Evolutionary conservation across 2,797 vertebrate genomes (phyloP).

Genomic region (Bryconaethiops microstoma): DNA sequence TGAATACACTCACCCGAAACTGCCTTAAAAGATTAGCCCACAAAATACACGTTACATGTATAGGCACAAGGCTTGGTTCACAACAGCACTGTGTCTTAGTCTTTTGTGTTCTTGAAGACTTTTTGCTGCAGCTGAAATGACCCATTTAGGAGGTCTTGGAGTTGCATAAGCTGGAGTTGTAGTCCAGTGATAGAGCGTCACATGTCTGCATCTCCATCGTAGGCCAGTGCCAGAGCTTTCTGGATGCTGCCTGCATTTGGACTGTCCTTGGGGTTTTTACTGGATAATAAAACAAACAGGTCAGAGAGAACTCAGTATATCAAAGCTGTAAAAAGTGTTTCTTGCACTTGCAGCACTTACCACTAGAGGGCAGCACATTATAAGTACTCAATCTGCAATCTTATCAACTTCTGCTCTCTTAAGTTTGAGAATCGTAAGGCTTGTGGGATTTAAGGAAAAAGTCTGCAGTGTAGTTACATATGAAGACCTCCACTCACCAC

Average conservation of each 20-base stretch:
- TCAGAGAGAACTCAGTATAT: no score
- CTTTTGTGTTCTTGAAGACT: not conserved
- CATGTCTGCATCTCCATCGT: slow-evolving; percentile 87
- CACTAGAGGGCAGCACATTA: slow-evolving; percentile 46
- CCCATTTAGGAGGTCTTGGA: slow-evolving; percentile 22
- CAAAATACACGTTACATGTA: slow-evolving; percentile 26
- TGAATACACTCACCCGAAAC: not conserved
- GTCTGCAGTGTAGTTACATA: not conserved
- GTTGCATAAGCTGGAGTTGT: slow-evolving; percentile 29
- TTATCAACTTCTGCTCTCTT: not conserved
- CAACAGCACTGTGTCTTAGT: slow-evolving; percentile 16
- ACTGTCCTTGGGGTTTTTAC: slow-evolving; percentile 82
- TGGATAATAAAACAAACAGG: slow-evolving; percentile 54
- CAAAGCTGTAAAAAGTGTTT: not conserved
- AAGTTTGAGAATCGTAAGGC: not conserved
- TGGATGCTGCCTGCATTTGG: slow-evolving; percentile 79
- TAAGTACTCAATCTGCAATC: not conserved
- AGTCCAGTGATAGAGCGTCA: slow-evolving; percentile 60
- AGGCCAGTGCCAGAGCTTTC: slow-evolving; percentile 85
- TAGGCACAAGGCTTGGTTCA: slow-evolving; percentile 38
- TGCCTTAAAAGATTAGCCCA: not conserved
- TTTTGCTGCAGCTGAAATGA: slow-evolving; percentile 31
- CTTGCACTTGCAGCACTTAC: slow-evolving; percentile 16
- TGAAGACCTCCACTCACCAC: slow-evolving; percentile 77
- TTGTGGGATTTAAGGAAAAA: not conserved